Evolutionary conservation across 1,140 invertebrate species (phyloP), one percentile per base, ranked within the genome.

Genomic region (Pogonognathellus flavescens): DNA sequence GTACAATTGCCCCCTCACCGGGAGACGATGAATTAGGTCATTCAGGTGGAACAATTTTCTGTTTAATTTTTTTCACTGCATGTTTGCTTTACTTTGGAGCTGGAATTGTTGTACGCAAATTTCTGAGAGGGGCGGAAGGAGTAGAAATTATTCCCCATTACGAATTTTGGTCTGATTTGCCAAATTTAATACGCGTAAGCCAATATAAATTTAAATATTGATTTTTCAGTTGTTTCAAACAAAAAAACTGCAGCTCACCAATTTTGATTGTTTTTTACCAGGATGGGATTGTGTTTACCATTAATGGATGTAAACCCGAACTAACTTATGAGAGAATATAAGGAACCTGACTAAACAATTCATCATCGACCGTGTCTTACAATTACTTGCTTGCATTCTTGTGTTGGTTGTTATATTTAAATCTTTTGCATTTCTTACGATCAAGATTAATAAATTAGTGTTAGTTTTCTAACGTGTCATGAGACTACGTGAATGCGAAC

Each of bases 91-190:
- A 88, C 62, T 88, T 88, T 80, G 85, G 84, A 18, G 86, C 83
- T n/a, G 88, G 91, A 55, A 90, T 90, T 0, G 20, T 91, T 22
- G 59, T 86, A 7, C 80, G 90, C 22, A 91, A 89, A 80, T 88
- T 88, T 16, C 81, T 91, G 20, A 88, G 91, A 22, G 91, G 91
- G 22, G 91, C 91, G n/a, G 90, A 90, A 76, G 91, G 91, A 14
- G 87, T 86, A 87, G 91, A 92, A 88, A 90, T 91, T 89, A 87
- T 92, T 72, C 91, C 91, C 0, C 91, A 92, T 89, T 90, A 91
- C 55, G 89, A 89, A 6, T 92, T 92, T 82, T 92, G 91, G 91
- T 80, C 66, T 11, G 89, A 90, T 20, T 88, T 92, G 80, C 91
- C 91, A 8, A 86, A 84, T 50, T 86, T 91, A 11, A 89, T 91